Evolutionary conservation across 2,113 vertebrate species (phyloP).

Genomic region (Perca schrenkii): DNA sequence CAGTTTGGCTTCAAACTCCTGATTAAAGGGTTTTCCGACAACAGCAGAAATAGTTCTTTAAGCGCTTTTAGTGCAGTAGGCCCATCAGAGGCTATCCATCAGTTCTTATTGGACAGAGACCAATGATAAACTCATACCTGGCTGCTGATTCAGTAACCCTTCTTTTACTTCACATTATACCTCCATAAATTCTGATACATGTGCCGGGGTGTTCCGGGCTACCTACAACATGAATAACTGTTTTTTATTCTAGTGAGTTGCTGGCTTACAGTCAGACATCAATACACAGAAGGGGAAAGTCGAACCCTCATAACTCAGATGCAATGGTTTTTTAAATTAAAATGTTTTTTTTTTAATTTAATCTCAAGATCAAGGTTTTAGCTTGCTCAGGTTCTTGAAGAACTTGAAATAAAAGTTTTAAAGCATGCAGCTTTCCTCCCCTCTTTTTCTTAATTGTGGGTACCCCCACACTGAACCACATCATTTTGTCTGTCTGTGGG

Average conservation of each 20-base stretch:
- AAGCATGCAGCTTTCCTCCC: background rate
- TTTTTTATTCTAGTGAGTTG: background rate
- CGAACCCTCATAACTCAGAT: background rate
- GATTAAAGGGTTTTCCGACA: slow-evolving; percentile 35
- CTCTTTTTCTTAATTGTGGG: background rate
- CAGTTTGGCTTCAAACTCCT: slow-evolving; percentile 42
- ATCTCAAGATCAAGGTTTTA: background rate
- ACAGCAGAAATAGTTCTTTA: slow-evolving; percentile 26
- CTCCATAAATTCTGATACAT: background rate
- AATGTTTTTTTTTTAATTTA: background rate
- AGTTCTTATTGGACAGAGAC: background rate
- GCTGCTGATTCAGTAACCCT: background rate
- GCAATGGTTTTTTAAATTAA: background rate
- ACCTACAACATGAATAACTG: background rate
- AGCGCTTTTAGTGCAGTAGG: slow-evolving; percentile 21
- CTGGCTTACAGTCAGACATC: background rate
- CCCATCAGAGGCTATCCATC: slow-evolving; percentile 8
- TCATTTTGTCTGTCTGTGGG: no score
- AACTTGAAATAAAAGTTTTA: background rate
- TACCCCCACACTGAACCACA: no score
- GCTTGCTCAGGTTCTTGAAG: background rate
- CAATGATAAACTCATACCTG: background rate
- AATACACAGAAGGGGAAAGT: background rate
- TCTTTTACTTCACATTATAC: background rate
- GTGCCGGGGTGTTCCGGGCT: rapidly evolving